Conservation (phyloP, 2,888 invertebrate species). For the Harmothoe impar region DNA sequence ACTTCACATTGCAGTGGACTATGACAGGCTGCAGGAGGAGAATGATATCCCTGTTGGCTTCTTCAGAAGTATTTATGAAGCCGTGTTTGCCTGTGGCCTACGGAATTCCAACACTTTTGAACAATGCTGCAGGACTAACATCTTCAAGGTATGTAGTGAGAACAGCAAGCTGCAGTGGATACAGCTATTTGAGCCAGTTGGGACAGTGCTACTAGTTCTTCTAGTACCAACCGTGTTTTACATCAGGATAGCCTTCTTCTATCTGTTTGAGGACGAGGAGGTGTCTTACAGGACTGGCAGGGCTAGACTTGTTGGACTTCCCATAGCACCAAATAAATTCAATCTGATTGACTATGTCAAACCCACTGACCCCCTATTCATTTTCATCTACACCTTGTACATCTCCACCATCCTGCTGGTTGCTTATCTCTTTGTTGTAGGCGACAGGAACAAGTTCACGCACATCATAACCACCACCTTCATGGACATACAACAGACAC, state of each 20-base stretch:
- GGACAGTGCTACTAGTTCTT: slow-evolving; percentile 74
- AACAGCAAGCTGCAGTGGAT: slow-evolving; percentile 68
- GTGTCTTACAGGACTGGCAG: slow-evolving; percentile 70
- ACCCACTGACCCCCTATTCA: slow-evolving; percentile 79
- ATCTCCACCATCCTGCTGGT: slow-evolving; percentile 75
- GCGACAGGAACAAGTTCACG: slow-evolving; percentile 73
- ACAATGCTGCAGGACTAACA: slow-evolving; percentile 78
- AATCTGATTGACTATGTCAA: slow-evolving; percentile 79
- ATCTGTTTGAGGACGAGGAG: slow-evolving; percentile 78
- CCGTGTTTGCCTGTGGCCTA: slow-evolving; percentile 78
- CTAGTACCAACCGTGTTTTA: slow-evolving; percentile 80
- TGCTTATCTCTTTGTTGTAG: slow-evolving; percentile 72
- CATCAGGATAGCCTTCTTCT: slow-evolving; percentile 78
- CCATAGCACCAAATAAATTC: slow-evolving; percentile 73
- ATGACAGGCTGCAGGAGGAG: slow-evolving; percentile 68
- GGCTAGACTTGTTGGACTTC: slow-evolving; percentile 61
- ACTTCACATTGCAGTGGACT: slow-evolving; percentile 9
- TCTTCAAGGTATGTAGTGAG: not conserved
- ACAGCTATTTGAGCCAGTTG: slow-evolving; percentile 73
- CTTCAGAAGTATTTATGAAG: slow-evolving; percentile 62
- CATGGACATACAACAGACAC: slow-evolving; percentile 78
- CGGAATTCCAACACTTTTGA: slow-evolving; percentile 78
- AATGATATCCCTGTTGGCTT: slow-evolving; percentile 71
- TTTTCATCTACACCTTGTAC: slow-evolving; percentile 78
- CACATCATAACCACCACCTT: slow-evolving; percentile 77